Evolutionary conservation across 2,888 invertebrate species (phyloP).

Genomic region (Drosophila formosana): DNA sequence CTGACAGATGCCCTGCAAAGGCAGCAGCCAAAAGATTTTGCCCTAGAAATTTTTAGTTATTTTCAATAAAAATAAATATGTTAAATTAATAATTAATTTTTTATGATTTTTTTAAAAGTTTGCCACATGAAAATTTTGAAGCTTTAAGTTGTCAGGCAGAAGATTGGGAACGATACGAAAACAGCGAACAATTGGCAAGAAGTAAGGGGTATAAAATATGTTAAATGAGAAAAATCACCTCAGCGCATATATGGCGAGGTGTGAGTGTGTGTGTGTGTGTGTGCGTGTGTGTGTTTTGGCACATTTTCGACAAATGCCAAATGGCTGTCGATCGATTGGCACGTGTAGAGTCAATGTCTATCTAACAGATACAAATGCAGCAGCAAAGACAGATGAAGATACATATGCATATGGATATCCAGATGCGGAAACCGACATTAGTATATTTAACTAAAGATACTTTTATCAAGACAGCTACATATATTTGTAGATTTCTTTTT

Average conservation of each 20-base stretch:
- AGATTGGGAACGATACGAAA: too few relatives aligned
- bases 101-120: too few relatives aligned
- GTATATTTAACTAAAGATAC: slow-evolving; percentile 7
- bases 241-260: background rate
- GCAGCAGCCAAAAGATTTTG: background rate
- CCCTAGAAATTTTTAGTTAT: too few relatives aligned
- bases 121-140: too few relatives aligned
- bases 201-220: background rate
- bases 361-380: slow-evolving; percentile 17
- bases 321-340: slow-evolving; percentile 40
- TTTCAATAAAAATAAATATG: too few relatives aligned
- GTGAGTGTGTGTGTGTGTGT: background rate
- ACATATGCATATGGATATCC: background rate
- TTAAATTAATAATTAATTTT: too few relatives aligned
- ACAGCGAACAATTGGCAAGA: background rate
- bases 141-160: too few relatives aligned
- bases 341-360: slow-evolving; percentile 17
- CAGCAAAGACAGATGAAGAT: background rate
- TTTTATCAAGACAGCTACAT: too few relatives aligned
- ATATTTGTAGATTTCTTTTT: too few relatives aligned
- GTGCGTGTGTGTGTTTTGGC: background rate
- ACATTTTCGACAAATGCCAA: slow-evolving; percentile 39
- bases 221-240: background rate
- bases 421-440: background rate
- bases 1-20: slow-evolving; percentile 12